A percentile compares a stretch with the other conserved stretches of the same genome.
These are phyloP conservation scores for Gymnoscelis rufifasciata DNA, from an alignment of 2,888 invertebrate species.

Conservation along the genomic window DNA sequence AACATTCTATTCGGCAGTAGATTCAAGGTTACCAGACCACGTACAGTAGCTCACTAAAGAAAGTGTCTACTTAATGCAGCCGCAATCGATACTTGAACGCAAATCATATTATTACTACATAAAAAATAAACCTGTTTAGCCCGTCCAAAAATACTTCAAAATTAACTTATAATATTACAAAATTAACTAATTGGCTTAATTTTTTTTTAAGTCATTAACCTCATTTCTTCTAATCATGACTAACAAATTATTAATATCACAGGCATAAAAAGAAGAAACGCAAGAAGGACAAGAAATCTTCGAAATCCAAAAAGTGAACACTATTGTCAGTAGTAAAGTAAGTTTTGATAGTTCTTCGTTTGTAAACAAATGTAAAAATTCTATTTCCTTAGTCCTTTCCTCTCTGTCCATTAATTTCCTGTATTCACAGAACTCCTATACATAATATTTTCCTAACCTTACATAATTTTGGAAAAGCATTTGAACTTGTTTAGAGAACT, in stretches of 20 bases:
- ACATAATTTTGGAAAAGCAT: not conserved
- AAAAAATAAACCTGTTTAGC: too few species aligned
- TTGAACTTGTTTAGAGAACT: not conserved
- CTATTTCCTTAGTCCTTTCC: not conserved
- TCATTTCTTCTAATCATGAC: too few species aligned
- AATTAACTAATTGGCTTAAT: too few species aligned
- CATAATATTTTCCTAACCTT: not conserved
- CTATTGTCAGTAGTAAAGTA: constrained; percentile 47
- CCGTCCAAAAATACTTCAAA: too few species aligned
- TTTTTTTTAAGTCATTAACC: too few species aligned
- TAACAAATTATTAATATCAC: not conserved
- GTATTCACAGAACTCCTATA: not conserved
- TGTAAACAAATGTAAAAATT: constrained; percentile 20
- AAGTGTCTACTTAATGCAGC: constrained; percentile 2
- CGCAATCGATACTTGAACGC: constrained; percentile 17
- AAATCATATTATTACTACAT: too few species aligned
- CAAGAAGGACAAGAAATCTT: constrained; percentile 60
- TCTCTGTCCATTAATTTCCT: not conserved
- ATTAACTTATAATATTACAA: too few species aligned
- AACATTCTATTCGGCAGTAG: too few species aligned
- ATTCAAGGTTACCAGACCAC: not conserved
- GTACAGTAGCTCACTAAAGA: not conserved
- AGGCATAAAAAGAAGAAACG: constrained; percentile 61
- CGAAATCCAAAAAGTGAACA: constrained; percentile 54
- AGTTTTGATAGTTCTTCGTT: constrained; percentile 40